Evolutionary conservation across 2,797 vertebrate genomes (phyloP), one percentile per base, ranked within the genome.

Genomic region (Carduelis carduelis): DNA sequence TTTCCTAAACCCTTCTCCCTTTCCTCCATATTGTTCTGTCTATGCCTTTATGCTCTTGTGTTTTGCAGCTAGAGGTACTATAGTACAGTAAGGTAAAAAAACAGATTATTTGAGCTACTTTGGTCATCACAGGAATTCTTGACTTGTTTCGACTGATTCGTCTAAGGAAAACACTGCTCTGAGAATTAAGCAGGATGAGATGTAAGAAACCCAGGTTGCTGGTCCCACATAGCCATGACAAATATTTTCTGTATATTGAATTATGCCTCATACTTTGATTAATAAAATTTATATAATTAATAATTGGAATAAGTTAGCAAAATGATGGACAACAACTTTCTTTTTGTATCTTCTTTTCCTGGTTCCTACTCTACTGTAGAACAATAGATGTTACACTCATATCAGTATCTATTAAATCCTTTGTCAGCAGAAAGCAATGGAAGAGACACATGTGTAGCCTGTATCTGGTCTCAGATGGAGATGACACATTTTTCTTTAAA

Each of bases 201-300:
- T 47, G 39, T 22, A 34, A 47, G 1, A 20, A 92, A 64, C 1
- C 6, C 22, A 35, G 24, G 8, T 3, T 4, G 6, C 28, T 70
- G 9, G 14, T 47, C 4, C 6, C 6, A 22, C 3, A 34, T 2
- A 44, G 14, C 4, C 7, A 24, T 8, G 13, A 26, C 8, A 11
- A 60, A 22, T 50, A 66, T 43, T 83, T 70, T 61, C 55, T 68
- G 5, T 43, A 9, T 44, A 39, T 50, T 39, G 23, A 66, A 56
- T 28, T 60, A 23, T 9, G 3, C 46, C 60, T 65, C 44, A 65
- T 12, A 43, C 4, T 3, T 57, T 32, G 19, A 23, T 14, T 39
- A 76, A 76, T 28, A 68, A 64, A 76, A 57, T 14, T 2, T 27
- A 63, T 46, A 20, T 9, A 39, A 23, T 18, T 79, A 69, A 26